Conservation (phyloP, 2,113 vertebrate genomes). For the Cochlearius cochlearius region DNA sequence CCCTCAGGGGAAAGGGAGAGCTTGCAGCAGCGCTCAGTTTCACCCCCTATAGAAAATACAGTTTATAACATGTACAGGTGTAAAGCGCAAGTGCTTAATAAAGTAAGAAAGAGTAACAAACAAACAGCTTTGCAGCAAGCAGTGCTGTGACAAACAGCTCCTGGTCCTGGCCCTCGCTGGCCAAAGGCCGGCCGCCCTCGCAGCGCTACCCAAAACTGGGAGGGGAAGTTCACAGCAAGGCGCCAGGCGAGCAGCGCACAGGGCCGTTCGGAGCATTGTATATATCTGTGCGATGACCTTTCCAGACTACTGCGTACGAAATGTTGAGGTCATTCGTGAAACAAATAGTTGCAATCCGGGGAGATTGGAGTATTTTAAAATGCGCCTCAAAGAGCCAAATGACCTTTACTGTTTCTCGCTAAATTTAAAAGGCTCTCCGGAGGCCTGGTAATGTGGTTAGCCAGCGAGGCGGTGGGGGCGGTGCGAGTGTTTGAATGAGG, state of each 20-base stretch:
- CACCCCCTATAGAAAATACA: fast-evolving
- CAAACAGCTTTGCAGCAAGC: neutral
- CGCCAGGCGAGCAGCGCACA: neutral
- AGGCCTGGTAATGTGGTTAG: neutral
- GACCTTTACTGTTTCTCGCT: constrained; percentile 67
- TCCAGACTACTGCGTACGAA: constrained; percentile 40
- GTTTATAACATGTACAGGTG: neutral
- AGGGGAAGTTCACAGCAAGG: neutral
- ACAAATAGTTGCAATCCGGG: constrained; percentile 48
- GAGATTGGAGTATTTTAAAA: constrained; percentile 61
- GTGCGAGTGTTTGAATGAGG: neutral
- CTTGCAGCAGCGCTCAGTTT: neutral
- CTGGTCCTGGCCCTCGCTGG: neutral
- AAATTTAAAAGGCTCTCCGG: constrained; percentile 53
- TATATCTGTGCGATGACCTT: constrained; percentile 63
- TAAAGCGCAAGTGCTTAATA: fast-evolving
- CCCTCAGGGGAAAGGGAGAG: no score
- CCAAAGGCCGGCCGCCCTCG: neutral
- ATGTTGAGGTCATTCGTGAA: constrained; percentile 25
- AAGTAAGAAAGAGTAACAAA: no score
- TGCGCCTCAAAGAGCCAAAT: constrained; percentile 48
- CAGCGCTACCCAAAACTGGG: neutral
- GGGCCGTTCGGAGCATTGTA: neutral
- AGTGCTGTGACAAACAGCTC: neutral
- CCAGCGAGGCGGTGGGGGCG: neutral